Percentiles rank a stretch among this genome's conserved stretches.
phyloP scores from a whole-genome alignment of 2,797 vertebrate species.

The Mormyrus proboscirostris region DNA sequence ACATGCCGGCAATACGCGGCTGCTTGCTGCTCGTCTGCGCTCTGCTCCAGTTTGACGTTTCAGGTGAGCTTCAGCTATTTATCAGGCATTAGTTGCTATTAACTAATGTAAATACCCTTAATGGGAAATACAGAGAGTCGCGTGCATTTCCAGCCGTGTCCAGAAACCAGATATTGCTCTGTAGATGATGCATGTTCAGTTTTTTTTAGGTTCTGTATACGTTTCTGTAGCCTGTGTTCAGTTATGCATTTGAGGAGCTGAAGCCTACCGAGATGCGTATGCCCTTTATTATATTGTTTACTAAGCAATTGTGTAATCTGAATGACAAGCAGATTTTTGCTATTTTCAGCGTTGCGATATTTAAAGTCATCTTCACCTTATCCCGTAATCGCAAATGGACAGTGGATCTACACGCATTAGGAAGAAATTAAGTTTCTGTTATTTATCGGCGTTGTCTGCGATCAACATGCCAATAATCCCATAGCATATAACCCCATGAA shows the following conservation, averaged over 20 bases:
- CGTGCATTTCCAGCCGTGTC: background rate
- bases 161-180: background rate
- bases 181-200: background rate
- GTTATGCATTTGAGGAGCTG: background rate
- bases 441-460: background rate
- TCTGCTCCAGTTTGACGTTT: slow-evolving; percentile 12
- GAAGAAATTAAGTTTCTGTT: background rate
- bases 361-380: background rate
- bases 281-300: background rate
- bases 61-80: slow-evolving; percentile 20
- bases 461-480: background rate
- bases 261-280: background rate
- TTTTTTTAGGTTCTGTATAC: background rate
- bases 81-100: background rate
- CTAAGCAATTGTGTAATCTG: background rate
- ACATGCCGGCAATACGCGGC: slow-evolving; percentile 16
- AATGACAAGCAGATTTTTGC: background rate
- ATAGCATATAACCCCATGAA: background rate
- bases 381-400: background rate
- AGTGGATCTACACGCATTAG: background rate
- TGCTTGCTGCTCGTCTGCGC: background rate
- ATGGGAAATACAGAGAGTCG: background rate
- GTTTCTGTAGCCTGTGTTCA: background rate
- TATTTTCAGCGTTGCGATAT: background rate
- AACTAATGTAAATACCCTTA: background rate